Base-by-base conservation (phyloP, 2,888 invertebrate species). In the Petrolisthes cinctipes region DNA sequence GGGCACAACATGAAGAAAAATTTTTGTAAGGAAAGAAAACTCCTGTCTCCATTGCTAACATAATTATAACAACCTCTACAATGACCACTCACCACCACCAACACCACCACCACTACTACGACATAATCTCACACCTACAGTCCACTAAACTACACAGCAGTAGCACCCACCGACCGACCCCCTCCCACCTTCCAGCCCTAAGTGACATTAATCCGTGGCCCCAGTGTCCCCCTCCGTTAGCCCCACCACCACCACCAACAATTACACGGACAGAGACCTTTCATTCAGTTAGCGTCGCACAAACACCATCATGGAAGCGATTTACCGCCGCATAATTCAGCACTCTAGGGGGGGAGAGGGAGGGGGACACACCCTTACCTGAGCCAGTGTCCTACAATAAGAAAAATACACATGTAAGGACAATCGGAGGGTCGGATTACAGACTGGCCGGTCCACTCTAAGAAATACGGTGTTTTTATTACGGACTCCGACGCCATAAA, bases 391-490 rank as follows among this genome's bases (percentile, higher is more conserved):
- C 54, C 20, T 37, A 75, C 78, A 68, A 68, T 79, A n/a, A 68
- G 85, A 23, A 79, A 85, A 85, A 85, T 79, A 85, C 79, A 85
- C 85, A 85, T 54, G 20, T 3, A 20, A 51, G 79, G 68, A 79
- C 79, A 85, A 79, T 79, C 71, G 11, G 54, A 51, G 9, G 51
- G 66, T 20, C 23, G 53, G 78, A 85, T 85, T 79, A 85, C 85
- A 85, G 79, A 68, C 53, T 56, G 51, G 66, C 17, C 14, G 71
- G 51, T 68, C 68, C 51, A 57, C 81, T 78, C 20, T 66, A 53
- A 79, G 54, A 85, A 79, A 57, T 85, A 85, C 79, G 85, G 68
- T 75, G 79, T 85, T 85, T 79, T 85, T 85, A 85, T 85, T 85
- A 85, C 85, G 54, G 68, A 79, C 79, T 66, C 57, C 79, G 76